Percentiles rank a stretch among this genome's conserved stretches.
These are phyloP conservation scores for Barbus barbus DNA, from an alignment of 2,113 vertebrate genomes.

Conservation along the genomic window DNA sequence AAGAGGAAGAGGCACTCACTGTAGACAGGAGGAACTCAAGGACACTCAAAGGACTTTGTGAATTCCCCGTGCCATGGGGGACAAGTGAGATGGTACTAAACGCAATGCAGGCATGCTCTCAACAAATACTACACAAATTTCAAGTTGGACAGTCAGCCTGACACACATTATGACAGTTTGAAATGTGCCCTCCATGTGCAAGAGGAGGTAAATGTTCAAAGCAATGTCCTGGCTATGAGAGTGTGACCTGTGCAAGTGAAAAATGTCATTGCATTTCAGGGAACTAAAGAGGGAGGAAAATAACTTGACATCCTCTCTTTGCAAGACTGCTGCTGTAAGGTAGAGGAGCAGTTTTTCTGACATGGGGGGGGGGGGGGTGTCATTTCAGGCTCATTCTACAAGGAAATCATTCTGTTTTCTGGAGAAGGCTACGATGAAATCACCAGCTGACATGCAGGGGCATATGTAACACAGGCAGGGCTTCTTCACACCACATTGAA, in stretches of 20 bases:
- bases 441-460: neutral
- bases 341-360: slow-evolving; percentile 5
- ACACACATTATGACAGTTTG: slow-evolving; percentile 1
- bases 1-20: neutral
- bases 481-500: neutral
- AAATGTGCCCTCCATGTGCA: neutral
- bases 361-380: neutral
- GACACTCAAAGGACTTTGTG: slow-evolving; percentile 11
- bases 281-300: slow-evolving; percentile 20
- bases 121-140: slow-evolving; percentile 5
- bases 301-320: slow-evolving; percentile 30
- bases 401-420: neutral
- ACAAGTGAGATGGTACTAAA: neutral
- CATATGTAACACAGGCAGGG: too few relatives aligned
- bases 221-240: slow-evolving; percentile 7
- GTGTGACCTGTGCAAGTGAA: slow-evolving; percentile 30
- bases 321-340: neutral
- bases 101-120: neutral
- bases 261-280: slow-evolving; percentile 35
- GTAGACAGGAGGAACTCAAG: neutral
- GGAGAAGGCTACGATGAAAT: slow-evolving; percentile 6
- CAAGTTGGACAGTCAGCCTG: neutral
- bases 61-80: neutral
- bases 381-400: neutral
- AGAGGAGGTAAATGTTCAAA: slow-evolving; percentile 15